phyloP scores from a whole-genome alignment of 2,888 invertebrate genomes.

The Tenodera sinensis region DNA sequence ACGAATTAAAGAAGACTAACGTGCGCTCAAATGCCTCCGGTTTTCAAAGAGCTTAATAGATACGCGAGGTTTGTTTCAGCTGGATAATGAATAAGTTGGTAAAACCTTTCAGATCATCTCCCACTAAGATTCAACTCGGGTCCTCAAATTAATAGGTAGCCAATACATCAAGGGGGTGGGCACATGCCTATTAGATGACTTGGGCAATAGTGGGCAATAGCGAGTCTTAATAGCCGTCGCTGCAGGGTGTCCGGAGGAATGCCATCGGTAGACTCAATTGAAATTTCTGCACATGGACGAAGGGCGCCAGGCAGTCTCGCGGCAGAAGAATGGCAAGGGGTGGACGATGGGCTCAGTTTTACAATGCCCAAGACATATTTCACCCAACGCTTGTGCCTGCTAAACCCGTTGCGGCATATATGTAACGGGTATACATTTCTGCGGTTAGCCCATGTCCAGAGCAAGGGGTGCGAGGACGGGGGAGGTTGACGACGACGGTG shows the following conservation, averaged over 20 bases:
- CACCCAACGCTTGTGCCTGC: neutral
- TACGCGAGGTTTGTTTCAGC: no score
- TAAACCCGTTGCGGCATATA: neutral
- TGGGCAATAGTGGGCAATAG: neutral
- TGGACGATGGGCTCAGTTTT: neutral
- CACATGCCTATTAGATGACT: no score
- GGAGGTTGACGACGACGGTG: neutral
- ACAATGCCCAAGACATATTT: slow-evolving; percentile 27
- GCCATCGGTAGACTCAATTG: neutral
- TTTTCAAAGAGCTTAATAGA: no score
- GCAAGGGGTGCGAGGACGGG: neutral
- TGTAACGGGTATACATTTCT: slow-evolving; percentile 9
- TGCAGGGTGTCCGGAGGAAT: neutral
- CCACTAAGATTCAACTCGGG: no score
- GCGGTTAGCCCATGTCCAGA: slow-evolving; percentile 9
- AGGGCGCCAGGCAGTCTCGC: neutral
- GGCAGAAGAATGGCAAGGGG: neutral
- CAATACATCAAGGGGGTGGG: no score
- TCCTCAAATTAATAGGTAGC: no score
- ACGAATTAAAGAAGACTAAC: no score
- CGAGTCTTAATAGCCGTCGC: neutral
- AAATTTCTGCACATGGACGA: neutral
- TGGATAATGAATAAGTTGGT: no score
- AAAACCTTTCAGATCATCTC: no score
- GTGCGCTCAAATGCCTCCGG: no score